These are phyloP conservation scores for Mylabris phalerata DNA, from an alignment of 1,140 invertebrate genomes.

Conservation along the genomic window DNA sequence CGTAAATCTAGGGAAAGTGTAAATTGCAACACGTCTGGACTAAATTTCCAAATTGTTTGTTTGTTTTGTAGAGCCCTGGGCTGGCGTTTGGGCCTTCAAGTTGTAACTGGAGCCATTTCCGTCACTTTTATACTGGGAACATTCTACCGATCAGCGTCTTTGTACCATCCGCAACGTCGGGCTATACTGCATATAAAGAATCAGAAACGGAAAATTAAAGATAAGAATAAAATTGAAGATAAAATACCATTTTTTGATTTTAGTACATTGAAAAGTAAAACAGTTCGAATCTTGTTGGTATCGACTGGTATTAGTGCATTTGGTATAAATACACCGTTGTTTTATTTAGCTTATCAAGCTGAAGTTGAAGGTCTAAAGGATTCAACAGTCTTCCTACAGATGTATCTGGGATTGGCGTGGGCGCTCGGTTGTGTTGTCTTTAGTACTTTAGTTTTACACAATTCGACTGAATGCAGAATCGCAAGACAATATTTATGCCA, in stretches of 20 bases:
- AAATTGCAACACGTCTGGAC: too few species aligned
- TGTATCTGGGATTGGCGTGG: conserved; percentile 75
- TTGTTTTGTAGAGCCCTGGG: conserved; percentile 62
- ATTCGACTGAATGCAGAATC: conserved; percentile 76
- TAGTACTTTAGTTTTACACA: conserved; percentile 73
- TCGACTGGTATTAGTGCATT: conserved; percentile 69
- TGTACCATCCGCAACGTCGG: conserved; percentile 82
- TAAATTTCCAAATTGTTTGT: neutral
- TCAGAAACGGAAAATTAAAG: conserved; percentile 77
- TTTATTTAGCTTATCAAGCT: conserved; percentile 74
- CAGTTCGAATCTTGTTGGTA: conserved; percentile 73
- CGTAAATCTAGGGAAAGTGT: too few species aligned
- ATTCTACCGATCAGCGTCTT: conserved; percentile 80
- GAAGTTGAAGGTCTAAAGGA: conserved; percentile 66
- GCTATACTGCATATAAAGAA: conserved; percentile 87
- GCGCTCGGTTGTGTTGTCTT: conserved; percentile 73
- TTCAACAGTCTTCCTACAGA: conserved; percentile 62
- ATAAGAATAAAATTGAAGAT: conserved; percentile 67
- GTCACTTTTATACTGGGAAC: conserved; percentile 81
- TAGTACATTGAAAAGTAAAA: conserved; percentile 73
- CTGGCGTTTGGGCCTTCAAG: conserved; percentile 82
- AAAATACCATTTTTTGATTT: conserved; percentile 81
- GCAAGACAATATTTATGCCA: conserved; percentile 78
- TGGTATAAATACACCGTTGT: conserved; percentile 81
- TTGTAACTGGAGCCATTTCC: conserved; percentile 75